Evolutionary conservation across 2,888 invertebrate genomes (phyloP).

Genomic region (Epistrophella euchroma): DNA sequence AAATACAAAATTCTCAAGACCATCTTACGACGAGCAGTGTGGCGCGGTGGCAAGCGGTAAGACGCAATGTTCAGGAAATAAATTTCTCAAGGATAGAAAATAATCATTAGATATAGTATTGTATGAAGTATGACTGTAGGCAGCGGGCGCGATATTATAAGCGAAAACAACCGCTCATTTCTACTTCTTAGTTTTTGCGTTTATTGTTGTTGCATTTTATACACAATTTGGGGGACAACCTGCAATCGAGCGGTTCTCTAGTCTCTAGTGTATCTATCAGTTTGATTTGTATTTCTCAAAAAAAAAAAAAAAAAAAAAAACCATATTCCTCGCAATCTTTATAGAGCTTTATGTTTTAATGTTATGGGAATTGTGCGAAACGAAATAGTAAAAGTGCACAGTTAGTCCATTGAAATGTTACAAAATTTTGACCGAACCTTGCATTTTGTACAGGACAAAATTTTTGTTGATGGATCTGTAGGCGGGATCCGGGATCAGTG

Average conservation of each 20-base stretch:
- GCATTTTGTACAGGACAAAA: too few relatives aligned
- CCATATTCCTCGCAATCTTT: slow-evolving; percentile 7
- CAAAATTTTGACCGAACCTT: too few relatives aligned
- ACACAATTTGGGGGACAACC: slow-evolving; percentile 51
- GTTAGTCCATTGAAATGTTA: too few relatives aligned
- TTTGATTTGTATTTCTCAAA: slow-evolving; percentile 48
- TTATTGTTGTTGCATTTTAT: slow-evolving; percentile 44
- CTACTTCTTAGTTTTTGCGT: slow-evolving; percentile 20
- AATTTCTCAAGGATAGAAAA: slow-evolving; percentile 71
- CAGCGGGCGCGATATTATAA: slow-evolving; percentile 50
- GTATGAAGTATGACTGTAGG: slow-evolving; percentile 36
- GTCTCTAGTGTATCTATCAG: slow-evolving; percentile 22
- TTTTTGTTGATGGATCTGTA: too few relatives aligned
- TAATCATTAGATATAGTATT: slow-evolving; percentile 51
- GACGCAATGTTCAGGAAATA: slow-evolving; percentile 73
- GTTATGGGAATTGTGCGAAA: neutral
- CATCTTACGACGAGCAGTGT: slow-evolving; percentile 36
- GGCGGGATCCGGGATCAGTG: too few relatives aligned
- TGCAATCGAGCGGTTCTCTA: slow-evolving; percentile 35
- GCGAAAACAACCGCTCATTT: slow-evolving; percentile 53
- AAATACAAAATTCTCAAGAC: slow-evolving; percentile 56
- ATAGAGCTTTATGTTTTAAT: neutral
- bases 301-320: neutral
- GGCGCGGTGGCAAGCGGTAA: slow-evolving; percentile 15
- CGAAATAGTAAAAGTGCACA: neutral